Evolutionary conservation across 2,113 vertebrate species (phyloP).

Genomic region (Tyrannus savana): DNA sequence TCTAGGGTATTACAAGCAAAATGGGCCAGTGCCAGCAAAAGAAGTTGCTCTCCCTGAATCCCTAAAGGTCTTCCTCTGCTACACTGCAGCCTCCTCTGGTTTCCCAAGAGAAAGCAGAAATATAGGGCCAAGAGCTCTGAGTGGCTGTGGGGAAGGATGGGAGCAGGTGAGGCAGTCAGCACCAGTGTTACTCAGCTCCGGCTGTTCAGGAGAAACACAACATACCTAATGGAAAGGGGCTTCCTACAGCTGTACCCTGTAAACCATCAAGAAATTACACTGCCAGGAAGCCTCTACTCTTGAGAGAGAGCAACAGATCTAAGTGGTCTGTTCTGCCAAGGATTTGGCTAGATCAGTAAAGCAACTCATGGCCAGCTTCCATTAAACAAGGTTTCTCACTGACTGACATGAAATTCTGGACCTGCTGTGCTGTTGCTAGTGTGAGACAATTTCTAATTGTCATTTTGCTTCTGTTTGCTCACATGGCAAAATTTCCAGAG

Average conservation of each 20-base stretch:
- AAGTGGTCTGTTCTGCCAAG: conserved; percentile 31
- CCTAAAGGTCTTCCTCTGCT: neutral
- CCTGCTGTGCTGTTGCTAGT: conserved; percentile 23
- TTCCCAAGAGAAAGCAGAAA: neutral
- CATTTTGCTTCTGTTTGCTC: conserved; percentile 45
- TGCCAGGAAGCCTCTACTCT: neutral
- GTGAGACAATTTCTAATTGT: conserved; percentile 50
- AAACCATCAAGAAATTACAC: neutral
- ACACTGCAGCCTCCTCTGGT: neutral
- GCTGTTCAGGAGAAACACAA: neutral
- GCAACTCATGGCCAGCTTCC: conserved; percentile 21
- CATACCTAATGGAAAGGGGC: neutral
- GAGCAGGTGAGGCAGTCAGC: neutral
- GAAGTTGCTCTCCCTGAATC: neutral
- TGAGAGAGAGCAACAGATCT: conserved; percentile 10
- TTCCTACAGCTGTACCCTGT: neutral
- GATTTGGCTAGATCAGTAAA: conserved; percentile 26
- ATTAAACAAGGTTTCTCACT: conserved; percentile 45
- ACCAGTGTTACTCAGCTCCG: neutral
- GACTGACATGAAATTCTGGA: conserved; percentile 50
- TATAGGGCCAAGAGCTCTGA: neutral
- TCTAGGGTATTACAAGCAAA: neutral
- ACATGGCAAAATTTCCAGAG: conserved; percentile 2
- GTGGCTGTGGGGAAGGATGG: neutral
- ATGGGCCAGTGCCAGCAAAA: neutral